These are phyloP conservation scores for Euclidia mi DNA, from an alignment of 2,888 invertebrate species.

Conservation along the genomic window DNA sequence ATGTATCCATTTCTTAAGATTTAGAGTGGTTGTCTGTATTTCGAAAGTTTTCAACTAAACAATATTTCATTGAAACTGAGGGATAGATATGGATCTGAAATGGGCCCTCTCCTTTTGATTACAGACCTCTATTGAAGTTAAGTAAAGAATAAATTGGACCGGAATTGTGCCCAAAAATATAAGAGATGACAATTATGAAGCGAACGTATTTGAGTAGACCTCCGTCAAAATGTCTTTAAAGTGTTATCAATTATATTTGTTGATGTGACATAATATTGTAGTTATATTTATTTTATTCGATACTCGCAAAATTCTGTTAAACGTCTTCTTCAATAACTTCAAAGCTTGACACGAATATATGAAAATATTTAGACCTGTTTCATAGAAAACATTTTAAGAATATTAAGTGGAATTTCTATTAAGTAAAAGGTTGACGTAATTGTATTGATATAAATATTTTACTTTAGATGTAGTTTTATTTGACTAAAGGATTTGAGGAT, in stretches of 20 bases:
- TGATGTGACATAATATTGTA: conserved; percentile 12
- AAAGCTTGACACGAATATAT: conserved; percentile 12
- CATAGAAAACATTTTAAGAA: background rate
- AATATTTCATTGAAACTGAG: no score
- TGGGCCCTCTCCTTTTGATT: conserved; percentile 12
- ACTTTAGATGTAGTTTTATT: background rate
- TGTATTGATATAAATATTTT: background rate
- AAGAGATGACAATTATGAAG: conserved; percentile 13
- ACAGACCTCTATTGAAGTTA: conserved; percentile 9
- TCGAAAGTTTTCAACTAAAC: no score
- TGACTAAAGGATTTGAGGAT: no score
- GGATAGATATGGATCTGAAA: no score
- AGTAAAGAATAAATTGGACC: conserved; percentile 4
- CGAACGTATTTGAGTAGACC: conserved; percentile 1
- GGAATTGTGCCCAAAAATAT: background rate
- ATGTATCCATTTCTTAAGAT: conserved; percentile 27
- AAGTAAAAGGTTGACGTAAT: background rate
- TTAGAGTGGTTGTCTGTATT: conserved; percentile 30
- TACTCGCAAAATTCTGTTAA: conserved; percentile 6
- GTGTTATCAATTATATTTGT: conserved; percentile 11
- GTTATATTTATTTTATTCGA: conserved; percentile 15
- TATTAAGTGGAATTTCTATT: background rate
- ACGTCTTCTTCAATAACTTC: conserved; percentile 14
- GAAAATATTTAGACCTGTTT: conserved; percentile 8
- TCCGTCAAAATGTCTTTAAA: conserved; percentile 8